Evolutionary conservation across 92 coral and sea anemone species (phyloP), one percentile per base, ranked within the genome.

Genomic region (Chrysogorgia sp.): DNA sequence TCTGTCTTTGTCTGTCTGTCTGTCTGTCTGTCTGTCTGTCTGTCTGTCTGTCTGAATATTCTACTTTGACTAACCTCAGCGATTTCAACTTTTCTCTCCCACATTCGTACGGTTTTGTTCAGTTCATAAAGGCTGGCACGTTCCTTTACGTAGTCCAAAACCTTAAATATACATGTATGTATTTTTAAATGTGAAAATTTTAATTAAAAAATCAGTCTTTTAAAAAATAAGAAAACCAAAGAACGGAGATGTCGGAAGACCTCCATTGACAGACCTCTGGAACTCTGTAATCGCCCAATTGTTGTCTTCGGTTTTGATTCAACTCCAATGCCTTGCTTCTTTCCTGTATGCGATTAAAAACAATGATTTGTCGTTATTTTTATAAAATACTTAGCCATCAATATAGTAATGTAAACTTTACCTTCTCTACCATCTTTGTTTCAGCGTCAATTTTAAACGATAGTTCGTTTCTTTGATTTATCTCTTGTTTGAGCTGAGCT

Each of bases 1-100:
- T n/a, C n/a, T n/a, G n/a, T n/a, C n/a, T n/a, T n/a, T n/a, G n/a
- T n/a, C n/a, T n/a, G n/a, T n/a, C n/a, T n/a, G n/a, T n/a, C n/a
- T n/a, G n/a, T n/a, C n/a, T n/a, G n/a, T n/a, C n/a, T n/a, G n/a
- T n/a, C n/a, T n/a, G n/a, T n/a, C n/a, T n/a, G n/a, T n/a, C n/a
- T n/a, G n/a, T n/a, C n/a, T n/a, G n/a, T n/a, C n/a, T n/a, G n/a
- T n/a, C n/a, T n/a, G 10, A 25, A n/a, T n/a, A n/a, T n/a, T n/a
- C n/a, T n/a, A n/a, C n/a, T n/a, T n/a, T n/a, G n/a, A n/a, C n/a
- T 69, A 65, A 93, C 97, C 87, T 90, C 89, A 15, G 98, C 98
- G 47, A 94, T 94, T 79, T 94, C 98, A 35, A 94, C 98, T 76
- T 94, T 94, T 83, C 98, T 86, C 58, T 94, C 96, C 98, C 98